Conservation (phyloP, 2,888 invertebrate species). For the Ischnus inquisitorius region DNA sequence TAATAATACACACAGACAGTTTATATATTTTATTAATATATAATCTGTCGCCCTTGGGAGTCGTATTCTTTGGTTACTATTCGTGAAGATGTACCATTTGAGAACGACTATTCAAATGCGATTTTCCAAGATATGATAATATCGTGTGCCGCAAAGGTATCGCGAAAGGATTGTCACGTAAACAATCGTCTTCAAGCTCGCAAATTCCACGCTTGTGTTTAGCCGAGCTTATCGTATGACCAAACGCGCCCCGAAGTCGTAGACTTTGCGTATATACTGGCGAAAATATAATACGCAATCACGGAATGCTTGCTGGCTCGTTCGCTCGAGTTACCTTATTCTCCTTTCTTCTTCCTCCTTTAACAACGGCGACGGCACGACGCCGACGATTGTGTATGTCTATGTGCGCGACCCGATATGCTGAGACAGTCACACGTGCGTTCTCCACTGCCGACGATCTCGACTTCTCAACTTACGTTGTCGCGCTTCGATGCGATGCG, state of each 20-base stretch:
- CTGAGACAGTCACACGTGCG: slow-evolving; percentile 66
- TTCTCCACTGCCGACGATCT: slow-evolving; percentile 29
- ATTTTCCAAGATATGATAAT: neutral
- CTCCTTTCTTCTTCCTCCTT: slow-evolving; percentile 34
- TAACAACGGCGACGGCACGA: slow-evolving; percentile 6
- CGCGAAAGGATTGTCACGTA: slow-evolving; percentile 6
- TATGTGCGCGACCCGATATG: slow-evolving; percentile 58
- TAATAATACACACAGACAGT: neutral
- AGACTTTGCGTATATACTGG: slow-evolving; percentile 1
- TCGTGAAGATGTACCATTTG: neutral
- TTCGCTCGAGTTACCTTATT: slow-evolving; percentile 64
- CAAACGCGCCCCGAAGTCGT: neutral
- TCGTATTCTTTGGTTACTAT: neutral
- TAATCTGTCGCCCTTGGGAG: neutral
- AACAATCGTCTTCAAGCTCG: slow-evolving; percentile 27
- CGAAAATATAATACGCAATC: slow-evolving; percentile 36
- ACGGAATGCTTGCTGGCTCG: slow-evolving; percentile 57
- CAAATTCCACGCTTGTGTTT: slow-evolving; percentile 6
- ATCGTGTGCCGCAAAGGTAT: neutral
- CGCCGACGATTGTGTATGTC: neutral
- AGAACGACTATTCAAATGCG: neutral
- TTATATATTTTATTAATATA: no score
- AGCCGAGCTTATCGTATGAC: slow-evolving; percentile 37
- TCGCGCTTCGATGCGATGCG: slow-evolving; percentile 4
- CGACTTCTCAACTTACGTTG: slow-evolving; percentile 64